phyloP scores from a whole-genome alignment of 2,888 invertebrate genomes.

The Nebria brevicollis region DNA sequence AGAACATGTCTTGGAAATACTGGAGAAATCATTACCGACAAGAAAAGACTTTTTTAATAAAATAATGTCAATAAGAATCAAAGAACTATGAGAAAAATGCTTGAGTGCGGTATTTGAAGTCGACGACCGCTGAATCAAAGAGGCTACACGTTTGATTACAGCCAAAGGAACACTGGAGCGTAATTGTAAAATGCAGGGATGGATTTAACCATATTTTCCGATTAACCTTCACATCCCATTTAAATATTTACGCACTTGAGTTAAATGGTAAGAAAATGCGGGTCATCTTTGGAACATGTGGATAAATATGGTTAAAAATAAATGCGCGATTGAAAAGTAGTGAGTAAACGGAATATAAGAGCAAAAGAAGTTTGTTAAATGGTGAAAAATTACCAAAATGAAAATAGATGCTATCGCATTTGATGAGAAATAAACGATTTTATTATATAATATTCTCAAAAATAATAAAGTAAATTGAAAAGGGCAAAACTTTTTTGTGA shows the following conservation, averaged over 20 bases:
- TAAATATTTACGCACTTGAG: not conserved
- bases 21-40: not conserved
- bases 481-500: no score
- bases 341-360: no score
- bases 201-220: not conserved
- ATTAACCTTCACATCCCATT: not conserved
- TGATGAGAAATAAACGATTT: no score
- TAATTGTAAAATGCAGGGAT: not conserved
- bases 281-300: no score
- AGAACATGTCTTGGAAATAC: not conserved
- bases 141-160: not conserved
- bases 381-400: no score
- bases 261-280: no score
- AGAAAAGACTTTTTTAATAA: slow-evolving; percentile 18
- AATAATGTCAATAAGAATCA: slow-evolving; percentile 17
- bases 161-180: not conserved
- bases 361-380: no score
- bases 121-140: slow-evolving; percentile 3
- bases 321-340: no score
- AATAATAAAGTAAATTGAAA: no score
- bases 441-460: no score
- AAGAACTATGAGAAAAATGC: slow-evolving; percentile 16
- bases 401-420: no score
- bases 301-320: no score
- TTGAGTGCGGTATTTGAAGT: not conserved